Conservation (phyloP, 1,140 invertebrate genomes). For the Helicoverpa armigera region DNA sequence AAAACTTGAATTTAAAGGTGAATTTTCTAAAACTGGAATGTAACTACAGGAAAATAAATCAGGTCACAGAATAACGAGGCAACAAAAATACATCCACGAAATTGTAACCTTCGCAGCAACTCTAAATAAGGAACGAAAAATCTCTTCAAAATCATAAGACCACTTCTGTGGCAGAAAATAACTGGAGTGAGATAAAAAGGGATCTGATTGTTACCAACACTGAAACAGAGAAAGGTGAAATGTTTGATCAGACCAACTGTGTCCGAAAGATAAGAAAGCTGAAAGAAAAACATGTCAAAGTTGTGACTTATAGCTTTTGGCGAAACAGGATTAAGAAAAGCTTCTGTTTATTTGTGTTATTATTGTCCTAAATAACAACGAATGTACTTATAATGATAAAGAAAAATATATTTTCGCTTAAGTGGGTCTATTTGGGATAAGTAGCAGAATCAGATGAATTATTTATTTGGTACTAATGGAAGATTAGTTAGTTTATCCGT, state of each 20-base stretch:
- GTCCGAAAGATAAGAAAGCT: conserved; percentile 3
- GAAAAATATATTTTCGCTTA: neutral
- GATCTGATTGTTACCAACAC: neutral
- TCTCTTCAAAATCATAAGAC: neutral
- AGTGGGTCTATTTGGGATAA: no score
- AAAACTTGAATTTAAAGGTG: neutral
- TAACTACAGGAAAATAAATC: no score
- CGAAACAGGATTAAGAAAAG: conserved; percentile 1
- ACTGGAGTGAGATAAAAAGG: neutral
- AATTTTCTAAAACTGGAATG: no score
- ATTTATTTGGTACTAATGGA: neutral
- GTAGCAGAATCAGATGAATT: neutral
- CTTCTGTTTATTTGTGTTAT: neutral
- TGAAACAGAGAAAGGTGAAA: neutral
- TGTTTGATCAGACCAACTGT: conserved; percentile 3
- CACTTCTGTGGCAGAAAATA: neutral
- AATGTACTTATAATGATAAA: neutral
- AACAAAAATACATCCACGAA: no score
- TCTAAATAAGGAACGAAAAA: neutral
- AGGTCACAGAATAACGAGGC: no score
- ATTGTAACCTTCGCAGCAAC: no score
- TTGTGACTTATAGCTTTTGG: conserved; percentile 13
- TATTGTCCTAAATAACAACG: neutral
- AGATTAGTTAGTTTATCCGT: neutral
- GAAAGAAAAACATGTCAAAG: neutral